A percentile compares a stretch with the other conserved stretches of the same genome.
These are phyloP conservation scores for Erynnis tages DNA, from an alignment of 2,888 invertebrate genomes.

Conservation along the genomic window DNA sequence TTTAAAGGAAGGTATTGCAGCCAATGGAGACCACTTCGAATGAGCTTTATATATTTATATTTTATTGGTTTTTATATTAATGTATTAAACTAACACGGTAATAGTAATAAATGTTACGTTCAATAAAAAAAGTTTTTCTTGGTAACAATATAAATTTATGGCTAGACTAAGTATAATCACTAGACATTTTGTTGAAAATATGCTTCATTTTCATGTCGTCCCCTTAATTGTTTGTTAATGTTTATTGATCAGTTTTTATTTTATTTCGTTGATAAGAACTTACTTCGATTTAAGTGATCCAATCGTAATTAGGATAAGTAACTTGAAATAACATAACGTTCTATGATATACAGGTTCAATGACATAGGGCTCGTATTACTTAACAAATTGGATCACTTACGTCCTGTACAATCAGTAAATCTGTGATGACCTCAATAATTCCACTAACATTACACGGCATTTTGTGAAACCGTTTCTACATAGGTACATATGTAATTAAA, in stretches of 20 bases:
- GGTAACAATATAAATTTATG: too few relatives aligned
- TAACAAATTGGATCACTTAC: conserved; percentile 16
- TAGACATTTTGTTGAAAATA: too few relatives aligned
- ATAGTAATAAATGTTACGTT: too few relatives aligned
- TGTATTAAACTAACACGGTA: too few relatives aligned
- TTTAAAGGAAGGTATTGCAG: too few relatives aligned
- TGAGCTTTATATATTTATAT: too few relatives aligned
- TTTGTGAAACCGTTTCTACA: background rate
- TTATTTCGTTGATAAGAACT: background rate
- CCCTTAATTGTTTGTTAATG: background rate
- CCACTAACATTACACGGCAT: background rate
- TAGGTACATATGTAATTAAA: too few relatives aligned
- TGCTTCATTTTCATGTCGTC: background rate
- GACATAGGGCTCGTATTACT: background rate
- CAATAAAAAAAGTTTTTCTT: too few relatives aligned
- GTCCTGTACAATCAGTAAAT: conserved; percentile 5
- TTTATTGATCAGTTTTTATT: background rate
- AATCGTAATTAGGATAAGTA: background rate
- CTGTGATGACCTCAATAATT: conserved; percentile 9
- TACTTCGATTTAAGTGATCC: conserved; percentile 3
- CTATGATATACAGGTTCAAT: background rate
- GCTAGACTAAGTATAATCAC: too few relatives aligned
- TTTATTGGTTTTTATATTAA: too few relatives aligned
- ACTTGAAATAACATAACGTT: background rate
- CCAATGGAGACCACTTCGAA: too few relatives aligned